Conservation (phyloP, 1,140 invertebrate species). For the Sinonovacula constricta region DNA sequence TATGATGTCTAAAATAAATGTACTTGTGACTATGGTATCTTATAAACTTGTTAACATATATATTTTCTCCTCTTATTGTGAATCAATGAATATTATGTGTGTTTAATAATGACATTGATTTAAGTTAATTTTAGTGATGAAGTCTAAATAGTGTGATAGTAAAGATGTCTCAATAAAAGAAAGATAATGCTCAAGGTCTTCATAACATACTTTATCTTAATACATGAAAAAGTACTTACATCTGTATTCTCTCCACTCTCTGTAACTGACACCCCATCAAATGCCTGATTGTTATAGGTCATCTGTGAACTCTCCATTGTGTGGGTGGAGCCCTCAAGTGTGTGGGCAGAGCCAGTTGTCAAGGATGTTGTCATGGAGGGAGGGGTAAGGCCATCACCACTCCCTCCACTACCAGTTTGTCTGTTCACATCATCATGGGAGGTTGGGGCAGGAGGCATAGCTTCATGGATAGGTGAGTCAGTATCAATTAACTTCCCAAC, state of each 20-base stretch:
- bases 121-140: too few relatives aligned
- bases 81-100: too few relatives aligned
- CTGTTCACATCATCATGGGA: neutral
- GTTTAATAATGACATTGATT: too few relatives aligned
- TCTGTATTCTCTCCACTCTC: conserved; percentile 36
- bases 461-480: conserved; percentile 31
- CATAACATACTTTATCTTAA: too few relatives aligned
- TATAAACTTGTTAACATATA: too few relatives aligned
- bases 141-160: too few relatives aligned
- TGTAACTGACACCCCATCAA: conserved; percentile 37
- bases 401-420: conserved; percentile 17
- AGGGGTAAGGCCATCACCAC: neutral
- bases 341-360: conserved; percentile 43
- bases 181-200: too few relatives aligned
- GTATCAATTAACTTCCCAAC: conserved; percentile 45
- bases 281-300: conserved; percentile 44
- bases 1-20: too few relatives aligned
- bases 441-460: neutral
- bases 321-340: neutral
- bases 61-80: too few relatives aligned
- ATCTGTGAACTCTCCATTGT: neutral
- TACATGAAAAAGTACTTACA: conserved; percentile 42
- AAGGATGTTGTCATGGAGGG: conserved; percentile 34
- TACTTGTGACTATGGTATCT: too few relatives aligned
- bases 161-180: too few relatives aligned